A percentile compares a stretch with the other conserved stretches of the same genome.
Conservation (phyloP, 2,797 vertebrate genomes). For the Enteromius thamalakanensis region DNA sequence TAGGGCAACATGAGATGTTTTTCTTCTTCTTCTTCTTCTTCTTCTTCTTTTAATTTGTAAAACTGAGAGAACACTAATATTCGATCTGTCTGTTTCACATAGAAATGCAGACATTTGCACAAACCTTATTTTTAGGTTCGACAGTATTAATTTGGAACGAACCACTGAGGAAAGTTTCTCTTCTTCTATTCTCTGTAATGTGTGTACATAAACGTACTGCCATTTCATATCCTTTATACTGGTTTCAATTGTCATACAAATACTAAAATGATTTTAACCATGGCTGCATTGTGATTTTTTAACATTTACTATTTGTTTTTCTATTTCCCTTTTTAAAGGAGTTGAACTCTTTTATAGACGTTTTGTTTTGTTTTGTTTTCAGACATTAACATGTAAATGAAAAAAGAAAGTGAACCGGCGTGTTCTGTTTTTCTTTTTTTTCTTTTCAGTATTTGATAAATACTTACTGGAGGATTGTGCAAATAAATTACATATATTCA, state of each 20-base stretch:
- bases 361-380: slow-evolving; percentile 48
- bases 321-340: slow-evolving; percentile 60
- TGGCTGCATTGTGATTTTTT: slow-evolving; percentile 56
- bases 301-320: slow-evolving; percentile 59
- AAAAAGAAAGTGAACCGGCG: slow-evolving; percentile 48
- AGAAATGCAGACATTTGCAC: slow-evolving; percentile 59
- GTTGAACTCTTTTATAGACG: slow-evolving; percentile 63
- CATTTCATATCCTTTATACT: slow-evolving; percentile 57
- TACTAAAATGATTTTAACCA: slow-evolving; percentile 55
- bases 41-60: slow-evolving; percentile 15
- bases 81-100: slow-evolving; percentile 44
- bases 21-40: too few relatives aligned
- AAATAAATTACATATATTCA: slow-evolving; percentile 50
- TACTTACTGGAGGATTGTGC: slow-evolving; percentile 53
- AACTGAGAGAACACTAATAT: slow-evolving; percentile 46
- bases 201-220: slow-evolving; percentile 45
- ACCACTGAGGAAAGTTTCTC: slow-evolving; percentile 58
- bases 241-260: slow-evolving; percentile 49
- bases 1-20: slow-evolving; percentile 25
- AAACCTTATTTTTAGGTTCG: slow-evolving; percentile 51
- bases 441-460: slow-evolving; percentile 60
- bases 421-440: slow-evolving; percentile 40
- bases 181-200: slow-evolving; percentile 46
- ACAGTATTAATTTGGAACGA: slow-evolving; percentile 56
- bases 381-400: slow-evolving; percentile 57